A percentile compares a stretch with the other conserved stretches of the same genome.
phyloP scores from a whole-genome alignment of 2,113 vertebrate species.

The Laticauda colubrina region DNA sequence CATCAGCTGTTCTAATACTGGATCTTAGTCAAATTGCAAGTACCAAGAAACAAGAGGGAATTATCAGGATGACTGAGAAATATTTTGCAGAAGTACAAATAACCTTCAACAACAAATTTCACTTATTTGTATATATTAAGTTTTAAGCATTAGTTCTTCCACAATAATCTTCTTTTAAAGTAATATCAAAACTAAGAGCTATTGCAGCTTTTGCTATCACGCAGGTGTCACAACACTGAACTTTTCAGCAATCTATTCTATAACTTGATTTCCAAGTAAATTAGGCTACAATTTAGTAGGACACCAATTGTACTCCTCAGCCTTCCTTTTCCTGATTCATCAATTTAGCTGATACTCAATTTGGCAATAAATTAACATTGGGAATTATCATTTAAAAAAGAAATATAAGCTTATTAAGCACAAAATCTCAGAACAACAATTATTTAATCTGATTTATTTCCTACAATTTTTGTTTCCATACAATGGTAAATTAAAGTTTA shows the following conservation, averaged over 20 bases:
- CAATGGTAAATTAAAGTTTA: neutral
- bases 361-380: neutral
- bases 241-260: neutral
- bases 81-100: neutral
- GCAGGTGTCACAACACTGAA: neutral
- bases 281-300: neutral
- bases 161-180: neutral
- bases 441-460: neutral
- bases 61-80: neutral
- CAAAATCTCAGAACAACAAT: neutral
- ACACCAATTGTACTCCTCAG: neutral
- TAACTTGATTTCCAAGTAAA: neutral
- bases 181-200: neutral
- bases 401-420: neutral
- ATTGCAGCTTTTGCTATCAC: neutral
- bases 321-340: neutral
- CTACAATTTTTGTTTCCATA: neutral
- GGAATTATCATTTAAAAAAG: neutral
- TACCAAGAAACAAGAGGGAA: neutral
- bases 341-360: neutral
- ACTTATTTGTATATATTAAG: neutral
- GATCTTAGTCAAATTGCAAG: neutral
- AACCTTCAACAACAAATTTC: neutral
- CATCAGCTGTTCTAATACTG: neutral
- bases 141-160: neutral